A percentile compares a stretch with the other conserved stretches of the same genome.
These are phyloP conservation scores for Drosophila mayri DNA, from an alignment of 1,140 invertebrate genomes.

Conservation along the genomic window DNA sequence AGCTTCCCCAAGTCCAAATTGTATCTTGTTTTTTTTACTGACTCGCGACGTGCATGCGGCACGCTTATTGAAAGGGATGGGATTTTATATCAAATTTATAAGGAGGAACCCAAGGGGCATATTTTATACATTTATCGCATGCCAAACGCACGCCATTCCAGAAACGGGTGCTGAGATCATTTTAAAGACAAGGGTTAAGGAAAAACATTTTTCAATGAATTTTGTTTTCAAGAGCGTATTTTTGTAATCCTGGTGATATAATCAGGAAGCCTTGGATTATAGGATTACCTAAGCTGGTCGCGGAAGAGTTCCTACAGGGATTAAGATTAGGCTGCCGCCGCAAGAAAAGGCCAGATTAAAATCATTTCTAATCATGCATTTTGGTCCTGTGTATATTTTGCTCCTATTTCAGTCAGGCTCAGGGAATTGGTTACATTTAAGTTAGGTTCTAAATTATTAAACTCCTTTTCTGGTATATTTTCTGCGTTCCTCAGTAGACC, in stretches of 20 bases:
- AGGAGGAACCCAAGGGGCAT: constrained; percentile 13
- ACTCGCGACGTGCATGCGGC: constrained; percentile 11
- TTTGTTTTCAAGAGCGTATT: neutral
- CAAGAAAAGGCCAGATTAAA: constrained; percentile 49
- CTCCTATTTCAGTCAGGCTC: neutral
- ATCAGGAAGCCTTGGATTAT: constrained; percentile 29
- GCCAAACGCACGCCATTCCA: constrained; percentile 39
- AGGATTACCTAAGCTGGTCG: constrained; percentile 52
- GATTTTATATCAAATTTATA: constrained; percentile 71
- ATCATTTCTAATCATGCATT: neutral
- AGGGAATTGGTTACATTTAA: neutral
- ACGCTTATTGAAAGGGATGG: constrained; percentile 18
- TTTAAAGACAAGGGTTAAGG: constrained; percentile 37
- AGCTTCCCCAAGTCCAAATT: constrained; percentile 62
- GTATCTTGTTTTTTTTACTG: constrained; percentile 38
- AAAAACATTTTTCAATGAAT: constrained; percentile 47
- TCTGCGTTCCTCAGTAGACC: neutral
- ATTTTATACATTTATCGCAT: constrained; percentile 3
- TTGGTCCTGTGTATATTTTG: neutral
- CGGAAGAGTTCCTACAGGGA: constrained; percentile 55
- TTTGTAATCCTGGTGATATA: constrained; percentile 57
- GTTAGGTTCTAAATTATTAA: constrained; percentile 26
- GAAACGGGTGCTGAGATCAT: constrained; percentile 1
- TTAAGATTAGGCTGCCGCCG: constrained; percentile 64
- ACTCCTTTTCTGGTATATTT: constrained; percentile 24